These are phyloP conservation scores for Umimayanthus chanpuru DNA, from an alignment of 92 coral and sea anemone species.

Conservation along the genomic window DNA sequence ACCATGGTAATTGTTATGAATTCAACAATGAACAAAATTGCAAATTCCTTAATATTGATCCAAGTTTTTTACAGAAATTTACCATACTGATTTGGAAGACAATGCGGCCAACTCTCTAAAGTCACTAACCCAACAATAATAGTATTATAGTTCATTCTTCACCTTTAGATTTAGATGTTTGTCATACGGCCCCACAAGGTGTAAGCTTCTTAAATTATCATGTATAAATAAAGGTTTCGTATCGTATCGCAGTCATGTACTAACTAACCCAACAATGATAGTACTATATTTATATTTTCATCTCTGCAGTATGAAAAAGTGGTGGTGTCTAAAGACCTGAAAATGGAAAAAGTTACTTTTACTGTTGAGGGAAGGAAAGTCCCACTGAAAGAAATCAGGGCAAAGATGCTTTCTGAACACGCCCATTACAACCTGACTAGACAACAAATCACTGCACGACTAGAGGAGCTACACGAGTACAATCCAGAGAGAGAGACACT, in stretches of 20 bases:
- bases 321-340: slow-evolving; percentile 48
- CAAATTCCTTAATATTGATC: too few species aligned
- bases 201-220: slow-evolving; percentile 34
- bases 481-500: slow-evolving; percentile 4
- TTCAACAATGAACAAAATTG: too few species aligned
- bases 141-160: background rate
- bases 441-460: slow-evolving; percentile 12
- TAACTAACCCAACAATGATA: too few species aligned
- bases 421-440: slow-evolving; percentile 20
- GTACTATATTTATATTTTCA: background rate
- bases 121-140: too few species aligned
- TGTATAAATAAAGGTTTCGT: too few species aligned
- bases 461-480: slow-evolving; percentile 16
- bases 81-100: too few species aligned
- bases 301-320: slow-evolving; percentile 62
- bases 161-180: slow-evolving; percentile 19
- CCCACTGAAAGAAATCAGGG: slow-evolving; percentile 43
- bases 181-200: slow-evolving; percentile 40
- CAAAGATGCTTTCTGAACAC: slow-evolving; percentile 38
- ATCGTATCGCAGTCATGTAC: background rate
- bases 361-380: slow-evolving; percentile 55
- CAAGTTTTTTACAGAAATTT: too few species aligned
- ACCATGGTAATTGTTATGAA: too few species aligned
- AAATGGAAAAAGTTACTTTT: slow-evolving; percentile 41
- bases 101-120: too few species aligned